Percentiles rank a stretch among this genome's conserved stretches.
Evolutionary conservation across 2,797 vertebrate species (phyloP).

Genomic region (Pelobates cultripes): DNA sequence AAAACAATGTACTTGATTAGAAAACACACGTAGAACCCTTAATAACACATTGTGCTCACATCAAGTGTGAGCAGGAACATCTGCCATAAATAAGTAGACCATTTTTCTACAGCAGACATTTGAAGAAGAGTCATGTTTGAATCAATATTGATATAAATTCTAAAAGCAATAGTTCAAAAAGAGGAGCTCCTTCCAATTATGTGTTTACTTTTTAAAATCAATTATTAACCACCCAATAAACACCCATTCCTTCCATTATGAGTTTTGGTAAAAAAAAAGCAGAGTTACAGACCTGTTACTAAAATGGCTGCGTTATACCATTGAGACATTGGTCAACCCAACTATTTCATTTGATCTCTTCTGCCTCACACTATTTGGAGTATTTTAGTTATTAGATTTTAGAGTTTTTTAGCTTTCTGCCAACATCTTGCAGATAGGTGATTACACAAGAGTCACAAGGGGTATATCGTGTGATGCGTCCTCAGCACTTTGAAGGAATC

Average conservation of each 20-base stretch:
- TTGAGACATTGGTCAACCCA: background rate
- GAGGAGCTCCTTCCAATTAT: too few relatives aligned
- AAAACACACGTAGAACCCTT: too few relatives aligned
- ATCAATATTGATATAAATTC: background rate
- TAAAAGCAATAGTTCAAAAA: background rate
- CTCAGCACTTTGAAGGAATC: constrained; percentile 52
- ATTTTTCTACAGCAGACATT: background rate
- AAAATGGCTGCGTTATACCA: background rate
- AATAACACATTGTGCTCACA: too few relatives aligned
- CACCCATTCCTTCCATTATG: too few relatives aligned
- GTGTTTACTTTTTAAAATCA: too few relatives aligned
- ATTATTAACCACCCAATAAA: too few relatives aligned
- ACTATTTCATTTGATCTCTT: background rate
- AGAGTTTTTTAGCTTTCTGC: constrained; percentile 31
- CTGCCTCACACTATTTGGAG: background rate
- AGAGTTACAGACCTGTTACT: background rate
- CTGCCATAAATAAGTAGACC: background rate
- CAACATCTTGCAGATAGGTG: constrained; percentile 12
- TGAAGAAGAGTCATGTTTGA: background rate
- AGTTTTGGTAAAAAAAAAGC: background rate
- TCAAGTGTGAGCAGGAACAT: too few relatives aligned
- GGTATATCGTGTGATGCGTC: constrained; percentile 39
- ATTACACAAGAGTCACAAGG: constrained; percentile 53
- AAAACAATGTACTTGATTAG: too few relatives aligned
- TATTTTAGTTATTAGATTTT: constrained; percentile 10